Conservation (phyloP, 2,888 invertebrate species). For the Willowsia nigromaculata region DNA sequence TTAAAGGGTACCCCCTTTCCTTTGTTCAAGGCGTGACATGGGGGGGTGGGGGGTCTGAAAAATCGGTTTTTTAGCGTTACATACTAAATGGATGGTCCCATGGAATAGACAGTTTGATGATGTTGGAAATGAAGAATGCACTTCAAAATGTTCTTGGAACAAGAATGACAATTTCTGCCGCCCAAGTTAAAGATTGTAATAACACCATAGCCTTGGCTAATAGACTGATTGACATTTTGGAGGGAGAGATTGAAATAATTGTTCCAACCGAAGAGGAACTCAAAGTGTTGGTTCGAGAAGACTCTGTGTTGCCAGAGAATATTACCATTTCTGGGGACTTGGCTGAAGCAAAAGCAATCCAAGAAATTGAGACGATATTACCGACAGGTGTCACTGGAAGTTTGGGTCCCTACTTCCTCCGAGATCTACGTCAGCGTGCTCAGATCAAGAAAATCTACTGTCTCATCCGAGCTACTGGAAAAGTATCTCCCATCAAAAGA, state of each 20-base stretch:
- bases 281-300: constrained; percentile 24
- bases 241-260: not conserved
- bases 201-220: constrained; percentile 1
- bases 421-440: not conserved
- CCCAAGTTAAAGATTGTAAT: constrained; percentile 64
- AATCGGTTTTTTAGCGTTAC: constrained; percentile 35
- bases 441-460: constrained; percentile 48
- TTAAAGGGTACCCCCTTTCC: too few relatives aligned
- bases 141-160: constrained; percentile 56
- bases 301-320: constrained; percentile 44
- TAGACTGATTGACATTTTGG: constrained; percentile 45
- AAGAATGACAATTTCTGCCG: constrained; percentile 41
- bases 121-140: constrained; percentile 70
- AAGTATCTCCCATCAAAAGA: constrained; percentile 14
- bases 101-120: constrained; percentile 71
- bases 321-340: not conserved
- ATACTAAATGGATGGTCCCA: too few relatives aligned
- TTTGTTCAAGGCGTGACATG: too few relatives aligned
- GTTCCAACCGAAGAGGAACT: constrained; percentile 40
- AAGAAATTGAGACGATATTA: constrained; percentile 25
- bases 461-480: constrained; percentile 21
- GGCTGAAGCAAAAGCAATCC: not conserved
- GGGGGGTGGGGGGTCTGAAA: too few relatives aligned
- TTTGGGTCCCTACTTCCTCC: constrained; percentile 62
- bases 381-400: constrained; percentile 64